These are phyloP conservation scores for Sceliomorpha sp. DNA, from an alignment of 2,888 invertebrate genomes.

Conservation along the genomic window DNA sequence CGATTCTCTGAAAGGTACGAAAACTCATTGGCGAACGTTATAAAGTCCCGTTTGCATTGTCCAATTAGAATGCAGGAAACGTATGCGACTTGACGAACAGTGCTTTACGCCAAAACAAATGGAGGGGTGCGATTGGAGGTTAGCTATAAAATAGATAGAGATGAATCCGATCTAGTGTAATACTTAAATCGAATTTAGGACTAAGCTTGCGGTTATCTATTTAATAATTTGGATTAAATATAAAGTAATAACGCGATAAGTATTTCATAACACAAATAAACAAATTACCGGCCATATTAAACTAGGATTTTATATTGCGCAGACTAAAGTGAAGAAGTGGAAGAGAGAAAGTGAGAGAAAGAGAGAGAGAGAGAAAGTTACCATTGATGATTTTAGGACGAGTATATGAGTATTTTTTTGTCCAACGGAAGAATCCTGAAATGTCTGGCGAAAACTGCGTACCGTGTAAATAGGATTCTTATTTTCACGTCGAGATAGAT, in stretches of 20 bases:
- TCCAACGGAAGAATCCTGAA: conserved; percentile 27
- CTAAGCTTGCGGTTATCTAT: conserved; percentile 72
- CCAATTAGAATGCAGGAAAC: too few species aligned
- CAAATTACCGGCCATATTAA: conserved; percentile 76
- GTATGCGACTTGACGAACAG: too few species aligned
- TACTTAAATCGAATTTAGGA: conserved; percentile 63
- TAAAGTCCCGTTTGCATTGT: too few species aligned
- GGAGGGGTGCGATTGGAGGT: conserved; percentile 34
- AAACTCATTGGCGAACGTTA: too few species aligned
- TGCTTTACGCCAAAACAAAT: conserved; percentile 25
- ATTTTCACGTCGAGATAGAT: conserved; percentile 13
- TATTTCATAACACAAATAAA: conserved; percentile 63
- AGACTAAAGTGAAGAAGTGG: conserved; percentile 41
- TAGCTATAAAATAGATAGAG: conserved; percentile 58
- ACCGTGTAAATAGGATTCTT: conserved; percentile 32
- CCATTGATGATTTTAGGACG: conserved; percentile 26
- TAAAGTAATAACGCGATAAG: conserved; percentile 64
- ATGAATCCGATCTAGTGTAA: conserved; percentile 61
- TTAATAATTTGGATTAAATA: conserved; percentile 70
- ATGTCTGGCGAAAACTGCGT: conserved; percentile 12
- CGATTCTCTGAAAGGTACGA: too few species aligned
- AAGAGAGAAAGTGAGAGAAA: conserved; percentile 3
- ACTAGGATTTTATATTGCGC: conserved; percentile 72
- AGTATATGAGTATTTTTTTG: conserved; percentile 48
- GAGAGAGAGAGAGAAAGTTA: conserved; percentile 19